Conservation (phyloP, 2,888 invertebrate genomes). For the Caenorhabditis macrosperma region DNA sequence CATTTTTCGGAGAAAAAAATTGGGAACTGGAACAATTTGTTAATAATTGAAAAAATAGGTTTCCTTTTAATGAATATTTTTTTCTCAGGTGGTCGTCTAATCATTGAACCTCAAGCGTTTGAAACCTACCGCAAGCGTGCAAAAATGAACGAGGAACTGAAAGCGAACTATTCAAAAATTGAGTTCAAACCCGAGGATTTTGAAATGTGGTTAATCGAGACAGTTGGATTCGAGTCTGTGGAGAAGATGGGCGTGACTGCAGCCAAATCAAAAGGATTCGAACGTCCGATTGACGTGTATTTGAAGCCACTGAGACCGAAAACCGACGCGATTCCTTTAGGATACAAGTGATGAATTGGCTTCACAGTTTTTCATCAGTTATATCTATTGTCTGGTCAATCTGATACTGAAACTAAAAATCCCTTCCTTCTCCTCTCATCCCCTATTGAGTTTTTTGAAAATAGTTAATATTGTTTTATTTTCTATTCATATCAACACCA, state of each 20-base stretch:
- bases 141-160: slow-evolving; percentile 72
- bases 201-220: slow-evolving; percentile 88
- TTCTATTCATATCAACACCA: no score
- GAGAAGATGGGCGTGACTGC: slow-evolving; percentile 70
- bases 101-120: slow-evolving; percentile 96
- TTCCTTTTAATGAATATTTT: background rate
- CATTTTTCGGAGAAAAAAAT: no score
- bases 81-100: slow-evolving; percentile 91
- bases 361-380: background rate
- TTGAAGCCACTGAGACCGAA: slow-evolving; percentile 57
- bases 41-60: background rate
- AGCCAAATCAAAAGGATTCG: slow-evolving; percentile 73
- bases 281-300: slow-evolving; percentile 69
- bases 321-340: slow-evolving; percentile 44
- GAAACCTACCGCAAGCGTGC: slow-evolving; percentile 86
- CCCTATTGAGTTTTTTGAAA: no score
- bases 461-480: no score
- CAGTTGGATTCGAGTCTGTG: slow-evolving; percentile 75
- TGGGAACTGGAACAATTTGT: background rate
- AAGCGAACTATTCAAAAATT: slow-evolving; percentile 86
- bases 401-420: no score
- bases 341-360: slow-evolving; percentile 21
- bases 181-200: slow-evolving; percentile 93
- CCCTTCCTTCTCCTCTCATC: no score
- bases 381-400: no score